phyloP scores from a whole-genome alignment of 2,113 vertebrate species.

The Fregetta grallaria region DNA sequence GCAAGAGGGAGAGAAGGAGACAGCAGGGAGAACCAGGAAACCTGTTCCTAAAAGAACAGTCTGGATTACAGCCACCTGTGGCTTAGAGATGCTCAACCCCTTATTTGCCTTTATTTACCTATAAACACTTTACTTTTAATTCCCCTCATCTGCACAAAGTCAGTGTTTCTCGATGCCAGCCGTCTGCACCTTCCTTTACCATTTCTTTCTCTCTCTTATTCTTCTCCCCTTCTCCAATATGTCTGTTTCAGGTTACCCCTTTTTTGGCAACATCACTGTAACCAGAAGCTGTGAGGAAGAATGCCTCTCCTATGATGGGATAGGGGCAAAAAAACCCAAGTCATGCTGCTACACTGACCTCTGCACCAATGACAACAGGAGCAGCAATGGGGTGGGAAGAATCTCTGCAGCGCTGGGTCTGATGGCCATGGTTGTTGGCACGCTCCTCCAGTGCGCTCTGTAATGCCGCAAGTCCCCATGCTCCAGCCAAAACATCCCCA shows the following conservation, averaged over 20 bases:
- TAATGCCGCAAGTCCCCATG: not conserved
- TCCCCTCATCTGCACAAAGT: not conserved
- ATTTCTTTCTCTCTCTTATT: not conserved
- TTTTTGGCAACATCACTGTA: conserved; percentile 30
- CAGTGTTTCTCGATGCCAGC: not conserved
- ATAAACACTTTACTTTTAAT: not conserved
- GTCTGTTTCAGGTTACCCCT: conserved; percentile 31
- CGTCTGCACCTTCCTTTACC: not conserved
- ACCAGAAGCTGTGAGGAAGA: conserved; percentile 4
- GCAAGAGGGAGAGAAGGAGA: not conserved
- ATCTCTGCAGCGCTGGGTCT: not conserved
- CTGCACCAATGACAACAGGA: not conserved
- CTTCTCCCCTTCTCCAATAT: not conserved
- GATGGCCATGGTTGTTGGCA: not conserved
- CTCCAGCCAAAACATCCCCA: not conserved
- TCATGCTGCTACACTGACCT: conserved; percentile 14
- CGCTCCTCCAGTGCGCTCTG: not conserved
- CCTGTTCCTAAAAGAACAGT: fast-evolving
- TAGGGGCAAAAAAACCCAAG: not conserved
- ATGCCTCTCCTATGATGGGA: fast-evolving
- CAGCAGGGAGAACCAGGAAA: not conserved
- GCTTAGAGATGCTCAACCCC: not conserved
- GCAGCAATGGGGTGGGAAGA: fast-evolving
- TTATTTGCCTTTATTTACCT: not conserved
- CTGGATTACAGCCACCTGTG: no score